A percentile compares a stretch with the other conserved stretches of the same genome.
Conservation (phyloP, 2,888 invertebrate genomes). For the Aphodius granarius region DNA sequence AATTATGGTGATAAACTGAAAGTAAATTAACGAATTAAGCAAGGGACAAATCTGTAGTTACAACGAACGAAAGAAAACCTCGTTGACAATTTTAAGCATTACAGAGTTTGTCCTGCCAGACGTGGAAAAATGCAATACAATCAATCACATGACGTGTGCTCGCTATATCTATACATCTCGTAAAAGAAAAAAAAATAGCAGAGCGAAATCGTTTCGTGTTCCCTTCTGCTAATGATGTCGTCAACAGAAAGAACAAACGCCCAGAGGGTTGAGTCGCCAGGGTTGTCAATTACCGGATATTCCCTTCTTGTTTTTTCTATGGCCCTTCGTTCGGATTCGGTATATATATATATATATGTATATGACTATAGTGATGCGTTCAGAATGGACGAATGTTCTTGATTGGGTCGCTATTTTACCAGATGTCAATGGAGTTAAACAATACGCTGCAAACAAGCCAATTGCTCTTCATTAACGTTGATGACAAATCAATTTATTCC, state of each 20-base stretch:
- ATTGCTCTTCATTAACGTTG: background rate
- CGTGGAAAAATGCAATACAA: background rate
- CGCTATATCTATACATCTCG: background rate
- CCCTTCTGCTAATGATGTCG: background rate
- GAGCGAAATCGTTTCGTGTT: background rate
- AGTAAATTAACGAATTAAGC: background rate
- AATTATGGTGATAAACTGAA: background rate
- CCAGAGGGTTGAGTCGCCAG: background rate
- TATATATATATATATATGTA: too few species aligned
- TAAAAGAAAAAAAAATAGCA: background rate
- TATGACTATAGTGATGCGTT: background rate
- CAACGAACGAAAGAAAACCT: background rate
- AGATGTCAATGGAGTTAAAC: background rate
- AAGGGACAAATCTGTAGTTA: background rate
- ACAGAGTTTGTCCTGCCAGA: background rate
- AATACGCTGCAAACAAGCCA: background rate
- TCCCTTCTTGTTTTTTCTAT: background rate
- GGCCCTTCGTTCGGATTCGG: background rate
- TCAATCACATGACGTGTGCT: background rate
- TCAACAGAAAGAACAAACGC: background rate
- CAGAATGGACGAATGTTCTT: background rate
- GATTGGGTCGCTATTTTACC: background rate
- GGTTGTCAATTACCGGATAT: background rate
- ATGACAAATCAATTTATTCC: background rate
- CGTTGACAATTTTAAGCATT: background rate